phyloP scores from a whole-genome alignment of 1,140 invertebrate species.

The Plectrocnemia conspersa region DNA sequence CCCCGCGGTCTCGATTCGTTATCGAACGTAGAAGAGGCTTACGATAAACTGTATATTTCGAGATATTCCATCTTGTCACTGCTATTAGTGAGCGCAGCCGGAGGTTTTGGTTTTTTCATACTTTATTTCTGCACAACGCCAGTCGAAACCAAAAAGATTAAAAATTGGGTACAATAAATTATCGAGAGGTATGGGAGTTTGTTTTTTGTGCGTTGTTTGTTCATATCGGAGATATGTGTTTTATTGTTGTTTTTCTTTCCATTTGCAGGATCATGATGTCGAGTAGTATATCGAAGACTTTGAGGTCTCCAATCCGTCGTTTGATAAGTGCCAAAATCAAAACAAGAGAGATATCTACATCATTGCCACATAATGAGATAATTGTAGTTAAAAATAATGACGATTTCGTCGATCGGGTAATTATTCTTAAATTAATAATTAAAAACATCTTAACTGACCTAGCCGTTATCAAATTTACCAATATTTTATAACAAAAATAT shows the following conservation, averaged over 20 bases:
- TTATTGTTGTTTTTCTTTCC: slow-evolving; percentile 1
- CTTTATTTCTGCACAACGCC: slow-evolving; percentile 41
- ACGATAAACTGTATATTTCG: slow-evolving; percentile 42
- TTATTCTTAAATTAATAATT: not conserved
- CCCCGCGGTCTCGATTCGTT: slow-evolving; percentile 39
- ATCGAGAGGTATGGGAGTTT: slow-evolving; percentile 4
- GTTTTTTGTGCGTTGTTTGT: not conserved
- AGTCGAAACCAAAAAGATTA: slow-evolving; percentile 42
- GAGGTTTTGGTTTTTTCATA: slow-evolving; percentile 40
- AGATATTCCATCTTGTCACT: slow-evolving; percentile 41
- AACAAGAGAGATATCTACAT: slow-evolving; percentile 44
- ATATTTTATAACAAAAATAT: too few species aligned
- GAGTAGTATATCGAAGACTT: slow-evolving; percentile 41
- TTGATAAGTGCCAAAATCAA: slow-evolving; percentile 38
- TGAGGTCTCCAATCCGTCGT: slow-evolving; percentile 43
- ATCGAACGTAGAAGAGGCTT: slow-evolving; percentile 41
- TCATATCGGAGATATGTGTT: not conserved
- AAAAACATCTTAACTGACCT: not conserved
- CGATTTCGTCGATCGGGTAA: slow-evolving; percentile 50
- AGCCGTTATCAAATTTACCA: not conserved
- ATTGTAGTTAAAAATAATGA: slow-evolving; percentile 51
- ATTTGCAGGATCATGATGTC: slow-evolving; percentile 40
- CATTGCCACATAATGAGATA: slow-evolving; percentile 48
- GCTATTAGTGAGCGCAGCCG: slow-evolving; percentile 38
- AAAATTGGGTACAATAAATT: slow-evolving; percentile 39